These are phyloP conservation scores for Suricata suricatta DNA, from an alignment of 2,113 vertebrate species.

Conservation along the genomic window DNA sequence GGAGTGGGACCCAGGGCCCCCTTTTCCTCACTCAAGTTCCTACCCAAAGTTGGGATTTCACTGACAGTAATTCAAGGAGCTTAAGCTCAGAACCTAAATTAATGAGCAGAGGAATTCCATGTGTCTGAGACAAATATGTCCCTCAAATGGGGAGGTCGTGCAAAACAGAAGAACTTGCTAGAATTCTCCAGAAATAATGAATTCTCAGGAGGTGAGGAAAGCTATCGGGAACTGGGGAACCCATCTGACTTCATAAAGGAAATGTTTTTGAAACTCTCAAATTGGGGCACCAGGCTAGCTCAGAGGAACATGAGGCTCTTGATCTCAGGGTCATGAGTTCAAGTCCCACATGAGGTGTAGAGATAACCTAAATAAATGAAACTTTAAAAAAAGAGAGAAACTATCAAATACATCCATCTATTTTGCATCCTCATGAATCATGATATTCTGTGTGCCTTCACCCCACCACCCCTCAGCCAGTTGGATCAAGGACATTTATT, in stretches of 20 bases:
- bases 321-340: no score
- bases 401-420: neutral
- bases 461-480: no score
- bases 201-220: neutral
- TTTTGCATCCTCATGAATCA: neutral
- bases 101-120: neutral
- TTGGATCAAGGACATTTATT: neutral
- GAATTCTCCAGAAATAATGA: slow-evolving; percentile 36
- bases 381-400: neutral
- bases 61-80: neutral
- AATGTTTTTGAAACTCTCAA: neutral
- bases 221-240: neutral
- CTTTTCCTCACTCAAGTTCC: neutral
- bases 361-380: no score
- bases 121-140: neutral
- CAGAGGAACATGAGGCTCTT: no score
- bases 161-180: neutral
- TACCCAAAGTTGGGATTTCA: neutral
- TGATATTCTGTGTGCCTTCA: neutral
- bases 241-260: neutral
- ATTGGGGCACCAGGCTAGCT: no score
- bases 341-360: no score
- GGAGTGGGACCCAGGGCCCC: neutral
- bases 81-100: neutral
- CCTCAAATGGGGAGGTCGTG: neutral